These are phyloP conservation scores for Mastigias papua DNA, from an alignment of 30 jellyfish, hydroid and myxozoan genomes.

Conservation along the genomic window DNA sequence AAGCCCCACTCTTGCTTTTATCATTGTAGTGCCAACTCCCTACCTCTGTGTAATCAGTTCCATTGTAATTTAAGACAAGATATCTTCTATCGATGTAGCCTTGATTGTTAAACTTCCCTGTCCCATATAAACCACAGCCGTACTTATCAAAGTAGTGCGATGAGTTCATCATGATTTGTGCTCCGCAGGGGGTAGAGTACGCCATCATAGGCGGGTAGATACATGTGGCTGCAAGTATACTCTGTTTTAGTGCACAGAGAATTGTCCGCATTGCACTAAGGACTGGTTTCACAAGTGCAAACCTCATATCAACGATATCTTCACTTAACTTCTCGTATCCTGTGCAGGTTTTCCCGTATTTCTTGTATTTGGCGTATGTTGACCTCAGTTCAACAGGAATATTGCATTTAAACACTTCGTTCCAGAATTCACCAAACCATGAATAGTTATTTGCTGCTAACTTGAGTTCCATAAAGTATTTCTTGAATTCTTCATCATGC, in stretches of 20 bases:
- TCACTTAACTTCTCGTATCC: constrained; percentile 51
- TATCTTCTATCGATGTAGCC: neutral
- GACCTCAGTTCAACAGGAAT: neutral
- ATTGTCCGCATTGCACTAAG: constrained; percentile 28
- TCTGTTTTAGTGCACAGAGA: constrained; percentile 42
- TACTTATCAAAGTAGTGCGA: neutral
- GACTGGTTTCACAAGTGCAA: constrained; percentile 52
- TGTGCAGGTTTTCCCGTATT: constrained; percentile 31
- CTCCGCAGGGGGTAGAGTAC: neutral
- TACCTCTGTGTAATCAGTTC: constrained; percentile 19
- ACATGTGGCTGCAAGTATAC: neutral
- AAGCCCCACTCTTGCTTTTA: neutral
- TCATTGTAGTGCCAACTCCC: constrained; percentile 8
- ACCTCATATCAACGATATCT: constrained; percentile 8
- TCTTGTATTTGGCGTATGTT: constrained; percentile 1
- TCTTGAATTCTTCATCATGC: neutral
- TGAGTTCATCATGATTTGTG: neutral
- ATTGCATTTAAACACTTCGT: constrained; percentile 64
- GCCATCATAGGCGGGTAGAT: neutral
- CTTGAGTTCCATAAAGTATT: constrained; percentile 30
- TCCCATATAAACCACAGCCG: neutral
- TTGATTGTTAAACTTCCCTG: constrained; percentile 12
- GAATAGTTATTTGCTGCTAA: constrained; percentile 1
- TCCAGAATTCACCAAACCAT: constrained; percentile 82
- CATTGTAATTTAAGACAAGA: constrained; percentile 5